phyloP scores from a whole-genome alignment of 1,140 invertebrate species.

The Coelopa frigida region DNA sequence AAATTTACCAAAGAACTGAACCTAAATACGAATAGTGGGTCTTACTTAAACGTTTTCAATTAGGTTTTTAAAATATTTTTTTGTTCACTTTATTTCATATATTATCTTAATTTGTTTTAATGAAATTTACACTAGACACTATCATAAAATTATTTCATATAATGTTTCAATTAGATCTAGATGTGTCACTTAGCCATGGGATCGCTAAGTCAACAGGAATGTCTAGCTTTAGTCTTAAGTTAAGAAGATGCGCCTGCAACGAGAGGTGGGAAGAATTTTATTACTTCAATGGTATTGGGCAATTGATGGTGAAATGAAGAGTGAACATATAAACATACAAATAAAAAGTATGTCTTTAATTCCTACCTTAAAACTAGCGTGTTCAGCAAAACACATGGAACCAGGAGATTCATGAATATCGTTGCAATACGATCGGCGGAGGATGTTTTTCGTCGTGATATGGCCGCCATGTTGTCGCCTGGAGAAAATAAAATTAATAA shows the following conservation, averaged over 20 bases:
- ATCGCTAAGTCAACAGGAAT: conserved; percentile 6
- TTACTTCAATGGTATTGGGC: too few relatives aligned
- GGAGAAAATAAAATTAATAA: conserved; percentile 16
- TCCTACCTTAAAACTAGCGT: conserved; percentile 40
- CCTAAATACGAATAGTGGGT: too few relatives aligned
- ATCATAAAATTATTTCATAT: conserved; percentile 2
- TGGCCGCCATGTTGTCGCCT: conserved; percentile 46
- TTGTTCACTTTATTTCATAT: neutral
- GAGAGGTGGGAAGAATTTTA: conserved; percentile 10
- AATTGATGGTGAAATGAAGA: neutral
- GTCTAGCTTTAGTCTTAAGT: conserved; percentile 35
- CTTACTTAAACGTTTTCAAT: neutral
- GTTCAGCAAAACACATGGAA: conserved; percentile 40
- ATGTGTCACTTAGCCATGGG: conserved; percentile 3
- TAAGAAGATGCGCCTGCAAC: conserved; percentile 35
- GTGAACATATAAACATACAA: neutral
- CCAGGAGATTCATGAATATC: conserved; percentile 41
- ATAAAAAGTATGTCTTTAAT: neutral
- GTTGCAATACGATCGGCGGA: conserved; percentile 42
- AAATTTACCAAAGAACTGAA: too few relatives aligned
- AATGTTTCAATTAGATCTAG: conserved; percentile 8
- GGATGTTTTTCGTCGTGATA: conserved; percentile 43
- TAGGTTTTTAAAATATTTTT: neutral
- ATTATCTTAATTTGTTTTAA: neutral
- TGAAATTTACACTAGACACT: conserved; percentile 7